Base-by-base conservation (phyloP, 64 coral and sea anemone genomes). In the Porites australiensis region DNA sequence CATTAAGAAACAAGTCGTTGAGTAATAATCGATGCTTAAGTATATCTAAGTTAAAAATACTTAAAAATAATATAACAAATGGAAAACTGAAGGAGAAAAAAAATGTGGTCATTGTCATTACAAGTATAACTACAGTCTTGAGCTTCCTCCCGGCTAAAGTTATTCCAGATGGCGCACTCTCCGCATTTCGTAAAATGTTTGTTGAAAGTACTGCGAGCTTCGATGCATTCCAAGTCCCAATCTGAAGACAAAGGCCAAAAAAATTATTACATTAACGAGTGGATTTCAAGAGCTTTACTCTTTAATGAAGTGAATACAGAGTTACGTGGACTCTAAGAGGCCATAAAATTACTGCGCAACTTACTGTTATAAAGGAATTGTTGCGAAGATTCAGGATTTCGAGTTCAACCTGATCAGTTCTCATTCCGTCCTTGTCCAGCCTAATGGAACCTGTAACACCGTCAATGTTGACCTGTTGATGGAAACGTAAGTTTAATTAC, bases 381-480 rank as follows among this genome's bases (percentile, higher is more conserved):
- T 83, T 91, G 23, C 81, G 89, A 50, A 91, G 72, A 59, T 91
- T 91, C 54, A 91, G 11, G 52, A 91, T 83, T 74, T 91, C 66
- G 21, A 91, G 70, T 23, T 91, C 45, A 59, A 57, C 55, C 20
- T 37, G 27, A 37, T 6, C 58, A 7, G 45, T 82, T 50, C 89
- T 52, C 60, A 74, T 59, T 6, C 79, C 69, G 50, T 84, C 22
- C 23, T 43, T 15, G 46, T 50, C 23, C 13, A 91, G 60, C 4
- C 75, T 59, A 14, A 74, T 43, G 45, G 57, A 11, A 3, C 79
- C 89, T 63, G 89, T 75, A 14, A 83, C 12, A 18, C 89, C 89
- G 14, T 72, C 20, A 6, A 83, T 13, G 6, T 19, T 84, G 2
- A 61, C 47, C 89, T 91, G 43, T 83, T 48, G 19, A 50, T 61